Evolutionary conservation across 2,113 vertebrate genomes (phyloP), one percentile per base, ranked within the genome.

Genomic region (Syngnathus floridae): DNA sequence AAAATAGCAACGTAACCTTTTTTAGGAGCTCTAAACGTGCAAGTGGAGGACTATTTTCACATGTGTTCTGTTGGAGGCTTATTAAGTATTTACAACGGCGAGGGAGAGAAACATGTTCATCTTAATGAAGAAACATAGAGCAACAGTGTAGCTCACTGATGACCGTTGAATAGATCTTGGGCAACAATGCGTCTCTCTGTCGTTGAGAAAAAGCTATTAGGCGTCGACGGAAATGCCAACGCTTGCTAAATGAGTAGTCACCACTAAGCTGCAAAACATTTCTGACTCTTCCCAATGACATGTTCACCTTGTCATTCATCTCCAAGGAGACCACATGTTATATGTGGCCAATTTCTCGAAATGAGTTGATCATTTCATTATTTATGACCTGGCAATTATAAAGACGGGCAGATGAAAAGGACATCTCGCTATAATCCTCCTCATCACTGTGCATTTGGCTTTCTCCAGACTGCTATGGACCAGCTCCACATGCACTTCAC

Each of bases 401-500:
- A 31, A 26, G 9, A 41, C 11, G 40, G 40, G 40, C 43, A 40
- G 37, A 45, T 71, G 61, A 52, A 46, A 16, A 36, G 65, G 57
- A 48, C 66, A 60, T 71, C 60, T 49, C 67, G 65, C 21, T 49
- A 43, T 19, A 69, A 76, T 73, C 7, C 66, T 62, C 75, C 78
- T 76, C 59, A 0, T 52, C 43, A 77, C 40, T 2, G 10, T 57
- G 21, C 69, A 21, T 70, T 65, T 76, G 77, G 56, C 56, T 74
- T 67, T 82, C 54, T 80, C 67, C 77, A 99, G 97, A 99, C 95
- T 52, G 95, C 97, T 40, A 99, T 99, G 97, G 97, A 99, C 86
- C 97, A 99, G 82, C 91, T 99, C 67, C 97, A 99, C 80, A 99
- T 99, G 97, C 97, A 99, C 88, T 99, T 99, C 83, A 98, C 97